phyloP scores from a whole-genome alignment of 2,888 invertebrate species.

The Acutogordius australiensis region DNA sequence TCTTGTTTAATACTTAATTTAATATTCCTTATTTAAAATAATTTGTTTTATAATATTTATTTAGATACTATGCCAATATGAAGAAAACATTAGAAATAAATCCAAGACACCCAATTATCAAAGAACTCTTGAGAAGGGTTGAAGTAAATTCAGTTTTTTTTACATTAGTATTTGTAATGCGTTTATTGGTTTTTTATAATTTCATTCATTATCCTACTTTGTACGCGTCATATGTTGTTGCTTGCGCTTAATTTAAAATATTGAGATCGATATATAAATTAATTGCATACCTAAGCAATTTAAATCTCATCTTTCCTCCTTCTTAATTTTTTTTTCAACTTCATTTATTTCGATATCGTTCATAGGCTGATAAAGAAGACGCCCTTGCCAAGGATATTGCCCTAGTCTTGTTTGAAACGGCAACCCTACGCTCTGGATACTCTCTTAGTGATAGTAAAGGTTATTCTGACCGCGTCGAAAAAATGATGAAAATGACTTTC shows the following conservation, averaged over 20 bases:
- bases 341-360: not conserved
- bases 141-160: constrained; percentile 22
- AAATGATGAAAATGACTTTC: constrained; percentile 36
- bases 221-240: no score
- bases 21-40: no score
- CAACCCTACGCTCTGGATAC: constrained; percentile 72
- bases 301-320: no score
- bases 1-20: no score
- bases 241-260: no score
- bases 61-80: constrained; percentile 49
- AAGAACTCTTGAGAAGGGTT: constrained; percentile 52
- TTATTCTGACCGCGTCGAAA: constrained; percentile 65
- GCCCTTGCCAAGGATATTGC: constrained; percentile 50
- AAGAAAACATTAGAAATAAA: constrained; percentile 91
- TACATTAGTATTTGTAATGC: not conserved
- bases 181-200: not conserved
- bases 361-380: constrained; percentile 39
- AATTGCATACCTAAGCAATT: no score
- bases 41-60: no score
- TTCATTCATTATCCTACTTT: no score
- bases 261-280: no score
- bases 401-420: constrained; percentile 58
- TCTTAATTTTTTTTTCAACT: no score
- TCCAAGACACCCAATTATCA: constrained; percentile 69
- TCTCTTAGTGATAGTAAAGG: constrained; percentile 52